phyloP scores from a whole-genome alignment of 2,888 invertebrate species.

The Caenorhabditis wallacei region DNA sequence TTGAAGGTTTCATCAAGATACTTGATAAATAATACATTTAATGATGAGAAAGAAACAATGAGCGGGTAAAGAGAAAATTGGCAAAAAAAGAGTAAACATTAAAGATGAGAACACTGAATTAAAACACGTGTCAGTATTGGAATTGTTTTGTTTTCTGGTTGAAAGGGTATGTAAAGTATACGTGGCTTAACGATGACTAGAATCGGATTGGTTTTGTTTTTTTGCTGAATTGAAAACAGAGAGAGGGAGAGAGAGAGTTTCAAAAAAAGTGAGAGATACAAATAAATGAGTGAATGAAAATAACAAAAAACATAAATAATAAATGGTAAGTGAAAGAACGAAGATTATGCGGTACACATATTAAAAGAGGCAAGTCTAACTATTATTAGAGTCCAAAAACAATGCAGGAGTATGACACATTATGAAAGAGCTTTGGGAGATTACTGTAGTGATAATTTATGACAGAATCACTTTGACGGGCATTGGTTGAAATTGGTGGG shows the following conservation, averaged over 20 bases:
- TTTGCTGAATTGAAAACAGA: constrained; percentile 46
- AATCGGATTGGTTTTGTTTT: constrained; percentile 48
- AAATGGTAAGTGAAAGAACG: constrained; percentile 4
- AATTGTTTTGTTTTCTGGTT: constrained; percentile 44
- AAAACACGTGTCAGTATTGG: constrained; percentile 62
- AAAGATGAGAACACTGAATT: constrained; percentile 58
- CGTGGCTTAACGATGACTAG: constrained; percentile 37
- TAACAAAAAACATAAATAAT: constrained; percentile 32
- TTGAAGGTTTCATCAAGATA: constrained; percentile 17
- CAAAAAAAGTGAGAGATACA: constrained; percentile 18
- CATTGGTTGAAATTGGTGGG: constrained; percentile 58
- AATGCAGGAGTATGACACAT: constrained; percentile 41
- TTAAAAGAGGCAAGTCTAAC: constrained; percentile 23
- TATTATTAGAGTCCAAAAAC: constrained; percentile 11
- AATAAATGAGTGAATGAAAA: constrained; percentile 1
- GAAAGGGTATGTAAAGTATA: neutral
- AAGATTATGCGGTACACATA: constrained; percentile 43
- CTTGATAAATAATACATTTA: neutral
- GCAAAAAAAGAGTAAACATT: neutral
- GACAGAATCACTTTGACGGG: constrained; percentile 76
- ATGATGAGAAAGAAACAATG: constrained; percentile 2
- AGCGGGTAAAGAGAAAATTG: constrained; percentile 11
- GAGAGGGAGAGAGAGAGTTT: too few species aligned
- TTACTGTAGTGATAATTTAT: constrained; percentile 48
- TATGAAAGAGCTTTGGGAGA: constrained; percentile 26